Evolutionary conservation across 2,888 invertebrate genomes (phyloP), one percentile per base, ranked within the genome.

Genomic region (Drosophila niveifrons): DNA sequence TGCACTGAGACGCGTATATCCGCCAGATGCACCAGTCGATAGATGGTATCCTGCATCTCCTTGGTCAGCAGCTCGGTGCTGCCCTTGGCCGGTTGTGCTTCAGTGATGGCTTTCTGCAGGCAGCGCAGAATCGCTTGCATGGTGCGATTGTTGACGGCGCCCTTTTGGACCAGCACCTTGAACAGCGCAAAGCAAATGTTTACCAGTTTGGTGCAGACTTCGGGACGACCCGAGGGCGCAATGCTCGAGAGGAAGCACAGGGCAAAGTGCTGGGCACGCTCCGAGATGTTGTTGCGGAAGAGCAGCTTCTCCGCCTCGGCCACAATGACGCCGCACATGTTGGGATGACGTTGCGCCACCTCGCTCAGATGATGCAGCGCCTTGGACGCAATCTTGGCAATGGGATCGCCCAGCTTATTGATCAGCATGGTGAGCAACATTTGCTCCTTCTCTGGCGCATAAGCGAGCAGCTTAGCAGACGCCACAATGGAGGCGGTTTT

Each of bases 371-470:
- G 96, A 92, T 97, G 96, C 41, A 97, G 95, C 0, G 97, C 96
- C 92, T 97, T 97, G 0, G 98, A 96, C 0, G 97, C 98, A 0
- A 99, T 95, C 84, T 97, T 96, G 79, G 90, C 80, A 0, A 90
- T 69, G 0, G 99, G 98, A 93, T 99, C 99, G 10, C 99, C 99
- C 9, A 99, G 93, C 92, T 99, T 99, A 92, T 99, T 99, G 2
- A 98, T 96, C 50, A 99, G 93, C 90, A 96, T 94, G 0, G 95
- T 94, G 2, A 99, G 92, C 4, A 99, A 93, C 91, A 93, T 89
- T 75, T 92, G 93, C 53, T 93, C 92, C 55, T 93, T 92, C 66
- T 93, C 93, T 0, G 92, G 93, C 0, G 90, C 90, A 66, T 82
- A 91, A 6, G 88, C 74, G 9, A 93, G 56, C 7, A 93, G 67